Evolutionary conservation across 2,113 vertebrate species (phyloP).

Genomic region (Grus americana): DNA sequence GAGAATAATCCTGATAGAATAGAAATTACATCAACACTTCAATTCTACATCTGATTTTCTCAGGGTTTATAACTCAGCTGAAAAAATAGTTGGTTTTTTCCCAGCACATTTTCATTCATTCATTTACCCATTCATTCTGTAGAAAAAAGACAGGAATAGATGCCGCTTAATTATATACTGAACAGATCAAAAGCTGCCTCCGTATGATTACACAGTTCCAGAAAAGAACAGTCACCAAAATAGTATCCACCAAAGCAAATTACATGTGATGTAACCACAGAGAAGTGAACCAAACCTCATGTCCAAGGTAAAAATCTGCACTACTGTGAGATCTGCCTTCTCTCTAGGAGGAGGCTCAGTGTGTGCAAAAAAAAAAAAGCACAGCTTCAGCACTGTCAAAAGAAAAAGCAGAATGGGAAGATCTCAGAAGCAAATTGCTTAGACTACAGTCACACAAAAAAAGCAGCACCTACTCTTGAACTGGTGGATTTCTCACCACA

Average conservation of each 20-base stretch:
- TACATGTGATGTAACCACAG: background rate
- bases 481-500: background rate
- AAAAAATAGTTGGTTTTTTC: background rate
- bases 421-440: background rate
- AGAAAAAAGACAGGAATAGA: background rate
- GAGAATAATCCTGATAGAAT: constrained; percentile 15
- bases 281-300: background rate
- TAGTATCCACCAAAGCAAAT: constrained; percentile 40
- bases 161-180: constrained; percentile 28
- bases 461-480: background rate
- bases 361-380: background rate
- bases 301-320: background rate
- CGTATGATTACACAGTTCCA: constrained; percentile 17
- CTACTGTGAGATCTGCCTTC: background rate
- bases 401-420: background rate
- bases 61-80: background rate
- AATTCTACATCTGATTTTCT: constrained; percentile 28
- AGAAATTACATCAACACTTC: constrained; percentile 12
- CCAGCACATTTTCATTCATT: constrained; percentile 13
- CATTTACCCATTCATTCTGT: background rate
- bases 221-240: constrained; percentile 48
- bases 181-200: constrained; percentile 26
- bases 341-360: background rate
- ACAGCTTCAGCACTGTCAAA: background rate
- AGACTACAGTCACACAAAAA: background rate